phyloP scores from a whole-genome alignment of 1,140 invertebrate genomes.

The Drosophila gunungcola region DNA sequence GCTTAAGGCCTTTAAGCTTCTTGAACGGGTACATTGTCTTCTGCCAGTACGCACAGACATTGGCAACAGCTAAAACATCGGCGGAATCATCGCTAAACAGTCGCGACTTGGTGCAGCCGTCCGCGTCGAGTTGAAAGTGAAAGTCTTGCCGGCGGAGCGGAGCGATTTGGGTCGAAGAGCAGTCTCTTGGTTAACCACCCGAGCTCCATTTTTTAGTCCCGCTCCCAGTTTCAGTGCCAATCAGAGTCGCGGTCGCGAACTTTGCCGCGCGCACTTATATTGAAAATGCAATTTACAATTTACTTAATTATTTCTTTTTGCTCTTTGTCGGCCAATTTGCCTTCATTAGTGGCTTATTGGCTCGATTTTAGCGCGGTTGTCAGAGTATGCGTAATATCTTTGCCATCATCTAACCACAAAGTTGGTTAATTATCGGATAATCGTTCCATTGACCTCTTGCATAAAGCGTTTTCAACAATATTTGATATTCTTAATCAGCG shows the following conservation, averaged over 20 bases:
- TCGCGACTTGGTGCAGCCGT: slow-evolving; percentile 26
- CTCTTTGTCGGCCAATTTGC: slow-evolving; percentile 66
- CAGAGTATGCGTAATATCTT: slow-evolving; percentile 50
- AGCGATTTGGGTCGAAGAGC: slow-evolving; percentile 56
- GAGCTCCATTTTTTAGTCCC: slow-evolving; percentile 18
- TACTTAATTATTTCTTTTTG: slow-evolving; percentile 67
- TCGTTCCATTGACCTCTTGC: background rate
- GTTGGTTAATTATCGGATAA: slow-evolving; percentile 10
- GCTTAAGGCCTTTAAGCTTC: background rate
- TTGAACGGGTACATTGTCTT: background rate
- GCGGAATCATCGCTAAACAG: slow-evolving; percentile 37
- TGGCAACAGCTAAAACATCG: slow-evolving; percentile 1
- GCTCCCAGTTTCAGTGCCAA: slow-evolving; percentile 20
- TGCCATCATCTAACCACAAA: slow-evolving; percentile 22
- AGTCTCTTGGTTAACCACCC: slow-evolving; percentile 22
- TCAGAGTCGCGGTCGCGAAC: slow-evolving; percentile 56
- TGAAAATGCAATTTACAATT: slow-evolving; percentile 76
- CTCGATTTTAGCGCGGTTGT: slow-evolving; percentile 9
- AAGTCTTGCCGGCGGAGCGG: slow-evolving; percentile 53
- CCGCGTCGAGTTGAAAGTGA: slow-evolving; percentile 69
- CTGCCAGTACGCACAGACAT: slow-evolving; percentile 1
- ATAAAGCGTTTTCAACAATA: background rate
- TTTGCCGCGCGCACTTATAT: slow-evolving; percentile 65
- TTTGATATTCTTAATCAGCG: background rate
- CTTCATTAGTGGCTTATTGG: slow-evolving; percentile 63